These are phyloP conservation scores for Oryzias celebensis DNA, from an alignment of 2,113 vertebrate species.

Conservation along the genomic window DNA sequence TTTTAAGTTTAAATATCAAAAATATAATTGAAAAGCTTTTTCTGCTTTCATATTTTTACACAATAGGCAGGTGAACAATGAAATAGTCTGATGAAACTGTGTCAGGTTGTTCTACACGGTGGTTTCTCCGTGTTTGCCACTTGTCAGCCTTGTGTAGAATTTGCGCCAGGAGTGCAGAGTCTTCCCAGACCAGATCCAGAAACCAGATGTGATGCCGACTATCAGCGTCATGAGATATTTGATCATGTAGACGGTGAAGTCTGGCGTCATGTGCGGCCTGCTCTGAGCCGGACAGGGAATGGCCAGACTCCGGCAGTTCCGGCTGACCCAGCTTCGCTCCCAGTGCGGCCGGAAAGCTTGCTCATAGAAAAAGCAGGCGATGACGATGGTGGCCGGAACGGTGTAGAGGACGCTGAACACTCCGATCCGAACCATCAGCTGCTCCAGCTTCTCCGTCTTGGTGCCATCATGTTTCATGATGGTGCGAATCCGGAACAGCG, in stretches of 20 bases:
- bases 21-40: constrained; percentile 9
- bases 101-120: constrained; percentile 78
- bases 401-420: constrained; percentile 98
- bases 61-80: constrained; percentile 29
- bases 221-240: constrained; percentile 99
- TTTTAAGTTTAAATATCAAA: constrained; percentile 26
- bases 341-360: constrained; percentile 95
- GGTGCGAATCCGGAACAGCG: constrained; percentile 95
- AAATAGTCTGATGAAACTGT: constrained; percentile 15
- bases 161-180: constrained; percentile 97
- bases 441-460: constrained; percentile 96
- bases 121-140: constrained; percentile 91
- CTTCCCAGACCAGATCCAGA: constrained; percentile 99
- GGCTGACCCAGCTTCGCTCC: constrained; percentile 94
- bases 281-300: constrained; percentile 90
- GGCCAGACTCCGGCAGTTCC: constrained; percentile 92
- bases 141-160: constrained; percentile 92
- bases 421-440: constrained; percentile 95
- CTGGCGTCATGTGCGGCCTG: constrained; percentile 88
- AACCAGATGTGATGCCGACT: constrained; percentile 97
- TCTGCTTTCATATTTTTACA: constrained; percentile 28
- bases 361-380: constrained; percentile 98
- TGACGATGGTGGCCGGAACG: constrained; percentile 94
- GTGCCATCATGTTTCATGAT: constrained; percentile 98
- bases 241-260: constrained; percentile 99